phyloP scores from a whole-genome alignment of 2,113 vertebrate species.

The Excalfactoria chinensis region DNA sequence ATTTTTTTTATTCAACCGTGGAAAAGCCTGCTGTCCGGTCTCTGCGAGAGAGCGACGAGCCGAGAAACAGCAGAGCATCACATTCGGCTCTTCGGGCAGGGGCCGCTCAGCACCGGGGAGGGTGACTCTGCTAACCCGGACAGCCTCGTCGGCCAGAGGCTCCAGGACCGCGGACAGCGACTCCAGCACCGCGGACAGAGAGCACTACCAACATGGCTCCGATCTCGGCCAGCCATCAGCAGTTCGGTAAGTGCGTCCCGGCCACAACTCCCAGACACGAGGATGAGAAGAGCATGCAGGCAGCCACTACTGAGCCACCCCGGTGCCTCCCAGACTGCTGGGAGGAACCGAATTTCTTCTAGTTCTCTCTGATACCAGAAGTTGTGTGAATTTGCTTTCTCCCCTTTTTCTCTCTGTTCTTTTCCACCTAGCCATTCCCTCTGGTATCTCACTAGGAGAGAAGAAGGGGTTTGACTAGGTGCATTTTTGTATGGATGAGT shows the following conservation, averaged over 20 bases:
- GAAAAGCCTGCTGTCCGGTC: background rate
- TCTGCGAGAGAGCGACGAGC: background rate
- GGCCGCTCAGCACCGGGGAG: background rate
- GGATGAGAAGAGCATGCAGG: background rate
- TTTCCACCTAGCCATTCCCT: accelerated
- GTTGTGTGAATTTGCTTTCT: background rate
- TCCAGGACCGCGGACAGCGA: constrained; percentile 81
- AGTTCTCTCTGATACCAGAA: background rate
- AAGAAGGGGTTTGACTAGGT: background rate
- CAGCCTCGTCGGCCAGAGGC: background rate
- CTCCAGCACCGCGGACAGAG: constrained; percentile 86
- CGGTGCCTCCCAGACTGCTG: background rate
- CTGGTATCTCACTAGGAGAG: accelerated
- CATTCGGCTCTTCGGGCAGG: background rate
- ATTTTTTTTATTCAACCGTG: background rate
- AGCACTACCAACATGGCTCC: constrained; percentile 88
- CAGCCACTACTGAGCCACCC: background rate
- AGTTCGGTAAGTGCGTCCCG: constrained; percentile 86
- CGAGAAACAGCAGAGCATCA: background rate
- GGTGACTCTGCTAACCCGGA: background rate
- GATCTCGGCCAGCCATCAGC: constrained; percentile 79
- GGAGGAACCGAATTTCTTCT: background rate
- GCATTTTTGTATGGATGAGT: accelerated
- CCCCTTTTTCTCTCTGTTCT: background rate
- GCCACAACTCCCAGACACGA: background rate